Base-by-base conservation (phyloP, 2,888 invertebrate species). In the Cerceris ruficornis region DNA sequence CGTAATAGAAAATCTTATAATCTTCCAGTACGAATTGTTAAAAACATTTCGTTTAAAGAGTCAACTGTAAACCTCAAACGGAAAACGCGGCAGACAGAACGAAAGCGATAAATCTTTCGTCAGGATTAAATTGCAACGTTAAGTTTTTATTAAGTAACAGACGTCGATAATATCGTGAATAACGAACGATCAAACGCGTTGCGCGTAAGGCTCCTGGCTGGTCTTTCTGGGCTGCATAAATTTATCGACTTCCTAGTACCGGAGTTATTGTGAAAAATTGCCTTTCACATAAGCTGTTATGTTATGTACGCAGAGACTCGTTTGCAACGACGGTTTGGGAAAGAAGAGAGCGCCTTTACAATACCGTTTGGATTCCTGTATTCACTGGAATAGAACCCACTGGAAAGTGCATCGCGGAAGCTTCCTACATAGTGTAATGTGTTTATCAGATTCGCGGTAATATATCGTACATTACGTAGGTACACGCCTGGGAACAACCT, bases 341-440 rank as follows among this genome's bases (percentile, higher is more conserved):
- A 84, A 70, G 66, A 72, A 52, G 82, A 64, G 75, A 76, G 42
- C 68, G 75, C 65, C 64, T 52, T 71, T 72, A 78, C 78, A 78
- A 85, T 78, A 66, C 73, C 80, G 76, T 85, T 85, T 61, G 69
- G 78, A 77, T 75, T 75, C 71, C 72, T 57, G 14, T 68, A 50
- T 74, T 73, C 76, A 64, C 17, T 57, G 54, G 66, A 61, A 75
- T 50, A 57, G 76, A 80, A 79, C 61, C 69, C 77, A 77, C 82
- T 84, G 83, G 80, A 84, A 85, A 80, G 82, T 82, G 68, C 72
- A 55, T 81, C 72, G 55, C 85, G 84, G 84, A 85, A 85, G 83
- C 75, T 73, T 80, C 77, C 64, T 42, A 39, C 61, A 65, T 57
- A 61, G 62, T 57, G 75, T 69, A 83, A 80, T 72, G 68, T 75